phyloP scores from a whole-genome alignment of 2,888 invertebrate genomes.

The Mayetiola destructor region DNA sequence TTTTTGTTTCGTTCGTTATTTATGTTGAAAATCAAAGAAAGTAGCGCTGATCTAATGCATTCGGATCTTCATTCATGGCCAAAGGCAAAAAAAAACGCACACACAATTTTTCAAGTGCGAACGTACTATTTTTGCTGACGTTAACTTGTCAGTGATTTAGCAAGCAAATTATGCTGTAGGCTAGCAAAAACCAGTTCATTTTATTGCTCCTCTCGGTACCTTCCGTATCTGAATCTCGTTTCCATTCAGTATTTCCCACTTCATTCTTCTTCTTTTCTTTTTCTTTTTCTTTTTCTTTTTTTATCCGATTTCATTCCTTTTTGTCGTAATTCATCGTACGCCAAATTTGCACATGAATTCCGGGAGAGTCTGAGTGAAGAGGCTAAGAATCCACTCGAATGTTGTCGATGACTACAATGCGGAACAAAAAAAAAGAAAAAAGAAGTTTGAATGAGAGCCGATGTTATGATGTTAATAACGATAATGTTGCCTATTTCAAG shows the following conservation, averaged over 20 bases:
- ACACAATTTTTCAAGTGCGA: conserved; percentile 3
- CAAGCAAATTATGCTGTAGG: conserved; percentile 10
- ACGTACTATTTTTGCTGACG: conserved; percentile 12
- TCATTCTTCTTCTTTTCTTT: neutral
- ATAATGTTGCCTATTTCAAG: conserved; percentile 10
- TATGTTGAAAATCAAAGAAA: too few relatives aligned
- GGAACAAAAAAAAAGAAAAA: too few relatives aligned
- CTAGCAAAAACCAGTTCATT: neutral
- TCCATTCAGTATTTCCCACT: neutral
- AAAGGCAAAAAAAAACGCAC: neutral
- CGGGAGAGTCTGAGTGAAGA: conserved; percentile 7
- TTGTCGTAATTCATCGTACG: neutral
- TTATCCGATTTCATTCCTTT: neutral
- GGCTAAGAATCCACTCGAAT: conserved; percentile 9
- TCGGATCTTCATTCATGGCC: too few relatives aligned
- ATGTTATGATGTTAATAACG: conserved; percentile 6
- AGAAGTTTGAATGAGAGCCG: conserved; percentile 1
- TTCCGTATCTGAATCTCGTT: neutral
- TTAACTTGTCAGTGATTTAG: conserved; percentile 8
- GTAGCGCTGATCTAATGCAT: too few relatives aligned
- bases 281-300: neutral
- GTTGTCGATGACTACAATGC: conserved; percentile 6
- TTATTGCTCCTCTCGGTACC: neutral
- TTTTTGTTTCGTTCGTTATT: too few relatives aligned
- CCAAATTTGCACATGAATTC: conserved; percentile 5